Conservation (phyloP, 2,888 invertebrate species). For the Malthinus flaveolus region DNA sequence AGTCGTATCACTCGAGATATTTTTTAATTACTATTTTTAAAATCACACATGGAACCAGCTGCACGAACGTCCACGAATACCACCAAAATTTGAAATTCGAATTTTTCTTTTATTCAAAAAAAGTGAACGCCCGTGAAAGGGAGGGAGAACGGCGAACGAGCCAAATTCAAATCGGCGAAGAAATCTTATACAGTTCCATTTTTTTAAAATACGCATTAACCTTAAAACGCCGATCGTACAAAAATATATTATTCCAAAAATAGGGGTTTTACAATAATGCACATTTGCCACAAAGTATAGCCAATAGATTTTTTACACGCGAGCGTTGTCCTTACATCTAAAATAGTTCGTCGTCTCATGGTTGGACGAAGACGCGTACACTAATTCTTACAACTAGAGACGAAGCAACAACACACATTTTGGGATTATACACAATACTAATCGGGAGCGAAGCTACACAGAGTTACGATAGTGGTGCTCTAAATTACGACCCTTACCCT, state of each 20-base stretch:
- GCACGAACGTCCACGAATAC: neutral
- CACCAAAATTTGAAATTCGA: neutral
- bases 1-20: conserved; percentile 33
- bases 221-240: conserved; percentile 39
- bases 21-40: conserved; percentile 34
- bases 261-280: conserved; percentile 38
- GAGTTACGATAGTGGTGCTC: conserved; percentile 51
- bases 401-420: conserved; percentile 49
- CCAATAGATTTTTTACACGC: conserved; percentile 27
- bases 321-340: conserved; percentile 21
- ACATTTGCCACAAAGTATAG: conserved; percentile 33
- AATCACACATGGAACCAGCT: conserved; percentile 33
- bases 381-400: conserved; percentile 45
- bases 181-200: conserved; percentile 24
- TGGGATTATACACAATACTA: conserved; percentile 45
- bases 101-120: neutral
- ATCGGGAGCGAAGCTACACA: conserved; percentile 49
- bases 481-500: conserved; percentile 55
- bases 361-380: conserved; percentile 45
- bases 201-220: conserved; percentile 17
- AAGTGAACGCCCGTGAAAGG: conserved; percentile 18
- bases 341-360: conserved; percentile 39
- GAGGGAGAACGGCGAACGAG: conserved; percentile 16
- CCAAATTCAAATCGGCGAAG: conserved; percentile 29
- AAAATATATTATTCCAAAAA: conserved; percentile 43